Conservation (phyloP, 2,888 invertebrate genomes). For the Protophormia terraenovae region DNA sequence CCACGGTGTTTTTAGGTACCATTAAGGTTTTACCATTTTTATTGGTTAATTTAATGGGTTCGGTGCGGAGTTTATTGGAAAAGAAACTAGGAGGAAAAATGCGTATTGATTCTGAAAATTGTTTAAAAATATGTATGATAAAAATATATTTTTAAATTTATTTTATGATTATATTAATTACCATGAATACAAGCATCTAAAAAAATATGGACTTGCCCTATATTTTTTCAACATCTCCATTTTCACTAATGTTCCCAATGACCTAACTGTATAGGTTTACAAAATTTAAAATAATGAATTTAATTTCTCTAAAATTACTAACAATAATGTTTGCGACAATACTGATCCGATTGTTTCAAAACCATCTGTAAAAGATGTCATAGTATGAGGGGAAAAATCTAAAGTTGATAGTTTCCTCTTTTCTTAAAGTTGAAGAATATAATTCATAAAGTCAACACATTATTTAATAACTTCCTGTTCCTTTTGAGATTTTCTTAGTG, state of each 20-base stretch:
- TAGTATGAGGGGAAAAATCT: constrained; percentile 74
- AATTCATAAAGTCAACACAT: constrained; percentile 78
- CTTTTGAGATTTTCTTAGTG: constrained; percentile 69
- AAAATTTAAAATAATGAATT: not conserved
- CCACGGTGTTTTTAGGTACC: constrained; percentile 71
- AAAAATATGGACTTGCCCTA: constrained; percentile 75
- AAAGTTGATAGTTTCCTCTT: constrained; percentile 73
- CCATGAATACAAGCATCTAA: constrained; percentile 79
- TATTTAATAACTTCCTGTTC: constrained; percentile 68
- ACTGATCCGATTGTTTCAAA: constrained; percentile 78
- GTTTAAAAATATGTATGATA: not conserved
- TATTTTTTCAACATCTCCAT: constrained; percentile 74
- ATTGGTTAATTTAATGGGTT: constrained; percentile 72
- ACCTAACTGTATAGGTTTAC: constrained; percentile 70
- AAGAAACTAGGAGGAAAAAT: constrained; percentile 74
- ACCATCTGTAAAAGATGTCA: constrained; percentile 80
- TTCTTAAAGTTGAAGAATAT: constrained; percentile 75
- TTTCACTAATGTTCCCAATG: constrained; percentile 68
- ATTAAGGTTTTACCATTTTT: constrained; percentile 72
- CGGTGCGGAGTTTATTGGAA: constrained; percentile 75
- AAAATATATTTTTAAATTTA: not conserved
- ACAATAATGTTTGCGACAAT: constrained; percentile 73
- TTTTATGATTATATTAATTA: constrained; percentile 39
- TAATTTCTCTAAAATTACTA: too few species aligned
- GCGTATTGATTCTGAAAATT: constrained; percentile 75